Base-by-base conservation (phyloP, 2,888 invertebrate genomes). In the Alcis repandata region DNA sequence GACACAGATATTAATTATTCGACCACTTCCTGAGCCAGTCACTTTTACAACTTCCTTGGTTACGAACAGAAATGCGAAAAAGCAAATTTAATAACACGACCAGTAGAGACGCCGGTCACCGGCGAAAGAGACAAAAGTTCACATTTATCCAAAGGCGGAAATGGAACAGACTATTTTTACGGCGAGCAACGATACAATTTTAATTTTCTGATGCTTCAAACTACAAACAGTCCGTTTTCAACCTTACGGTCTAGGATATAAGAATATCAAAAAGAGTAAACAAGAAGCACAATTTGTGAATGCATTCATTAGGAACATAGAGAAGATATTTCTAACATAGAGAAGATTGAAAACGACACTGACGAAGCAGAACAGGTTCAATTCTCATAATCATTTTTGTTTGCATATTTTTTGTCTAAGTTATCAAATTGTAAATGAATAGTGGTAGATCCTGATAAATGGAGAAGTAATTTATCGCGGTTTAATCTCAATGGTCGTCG, bases 101-200 rank as follows among this genome's bases (percentile, higher is more conserved):
- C 78, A 78, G 78, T 77, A 79, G 81, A 84, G 74, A 79, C 79
- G 79, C 72, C 72, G 73, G 71, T 69, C 71, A 73, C 71, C 74
- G 69, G 64, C 40, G 79, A 84, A 82, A 85, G 83, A 80, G 89
- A 89, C 87, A 90, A 89, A 90, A 88, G 86, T 83, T 79, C 80
- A 78, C 78, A 83, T 84, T 87, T 85, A 85, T 81, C 85, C 81
- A 79, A 84, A 89, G 88, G 87, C 92, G 92, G 92, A 92, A 90
- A 89, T 87, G 88, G 82, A 83, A 77, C 73, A 70, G 81, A 85
- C 91, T 92, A 91, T 91, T 91, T 92, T 90, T 91, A 90, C 82
- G 77, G 67, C 65, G 38, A 68, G 54, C 69, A 66, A 66, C 79
- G 82, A 82, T 84, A 83, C 84, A 81, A 78, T 81, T 84, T 85